Evolutionary conservation across 2,888 invertebrate genomes (phyloP).

Genomic region (Tetragonula carbonaria): DNA sequence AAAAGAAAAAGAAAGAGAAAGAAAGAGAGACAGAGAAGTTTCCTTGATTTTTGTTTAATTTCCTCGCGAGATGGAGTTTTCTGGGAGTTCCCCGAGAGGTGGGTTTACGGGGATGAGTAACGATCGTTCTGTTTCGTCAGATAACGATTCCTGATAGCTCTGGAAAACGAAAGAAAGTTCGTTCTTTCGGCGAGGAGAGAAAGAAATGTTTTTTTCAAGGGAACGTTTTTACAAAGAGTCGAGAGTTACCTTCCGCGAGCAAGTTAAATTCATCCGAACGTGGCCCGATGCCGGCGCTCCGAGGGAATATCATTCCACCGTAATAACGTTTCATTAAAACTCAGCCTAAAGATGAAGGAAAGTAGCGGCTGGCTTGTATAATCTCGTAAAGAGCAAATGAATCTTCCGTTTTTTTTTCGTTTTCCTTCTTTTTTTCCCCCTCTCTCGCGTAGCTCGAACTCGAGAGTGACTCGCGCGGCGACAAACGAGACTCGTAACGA

Average conservation of each 20-base stretch:
- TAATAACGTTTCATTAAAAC: conserved; percentile 59
- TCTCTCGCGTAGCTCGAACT: no score
- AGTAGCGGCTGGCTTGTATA: conserved; percentile 21
- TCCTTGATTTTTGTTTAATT: not conserved
- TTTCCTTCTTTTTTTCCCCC: no score
- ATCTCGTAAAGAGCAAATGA: conserved; percentile 9
- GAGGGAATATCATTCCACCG: conserved; percentile 41
- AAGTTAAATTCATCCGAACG: conserved; percentile 41
- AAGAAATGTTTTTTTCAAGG: not conserved
- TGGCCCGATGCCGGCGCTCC: not conserved
- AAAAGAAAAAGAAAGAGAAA: not conserved
- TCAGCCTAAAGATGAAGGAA: conserved; percentile 18
- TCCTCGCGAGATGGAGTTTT: not conserved
- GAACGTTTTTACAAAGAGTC: conserved; percentile 40
- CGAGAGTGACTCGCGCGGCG: no score
- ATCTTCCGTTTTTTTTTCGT: no score
- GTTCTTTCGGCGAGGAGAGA: not conserved
- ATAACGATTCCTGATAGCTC: not conserved
- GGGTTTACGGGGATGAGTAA: not conserved
- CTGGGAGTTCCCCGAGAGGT: not conserved
- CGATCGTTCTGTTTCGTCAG: not conserved
- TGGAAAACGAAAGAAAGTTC: not conserved
- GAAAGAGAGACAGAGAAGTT: not conserved
- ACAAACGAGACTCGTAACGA: not conserved
- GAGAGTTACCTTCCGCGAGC: conserved; percentile 35